These are phyloP conservation scores for Cecidostiba fungosa DNA, from an alignment of 2,888 invertebrate species.

Conservation along the genomic window DNA sequence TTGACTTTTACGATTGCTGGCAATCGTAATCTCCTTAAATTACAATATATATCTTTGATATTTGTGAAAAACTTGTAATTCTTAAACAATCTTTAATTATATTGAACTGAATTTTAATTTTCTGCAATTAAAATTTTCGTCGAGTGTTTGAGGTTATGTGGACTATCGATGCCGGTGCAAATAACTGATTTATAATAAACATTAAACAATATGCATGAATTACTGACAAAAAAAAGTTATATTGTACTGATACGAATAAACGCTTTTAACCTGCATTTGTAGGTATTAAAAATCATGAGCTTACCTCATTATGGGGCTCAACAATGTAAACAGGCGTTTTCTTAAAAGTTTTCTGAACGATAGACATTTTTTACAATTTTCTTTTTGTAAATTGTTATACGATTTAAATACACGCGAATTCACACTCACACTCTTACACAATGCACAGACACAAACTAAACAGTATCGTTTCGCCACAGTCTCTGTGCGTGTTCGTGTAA, in stretches of 20 bases:
- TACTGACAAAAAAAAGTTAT: background rate
- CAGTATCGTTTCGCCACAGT: no score
- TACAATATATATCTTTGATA: background rate
- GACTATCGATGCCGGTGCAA: background rate
- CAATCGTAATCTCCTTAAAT: background rate
- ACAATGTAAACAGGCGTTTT: constrained; percentile 89
- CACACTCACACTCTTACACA: constrained; percentile 17
- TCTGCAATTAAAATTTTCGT: background rate
- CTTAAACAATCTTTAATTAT: background rate
- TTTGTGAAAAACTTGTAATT: background rate
- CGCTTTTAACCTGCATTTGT: background rate
- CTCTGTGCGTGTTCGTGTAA: background rate
- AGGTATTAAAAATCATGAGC: constrained; percentile 16
- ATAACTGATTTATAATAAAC: background rate
- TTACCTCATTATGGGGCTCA: constrained; percentile 89
- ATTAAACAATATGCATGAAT: background rate
- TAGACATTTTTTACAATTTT: constrained; percentile 45
- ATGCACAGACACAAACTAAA: background rate
- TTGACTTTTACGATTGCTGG: background rate
- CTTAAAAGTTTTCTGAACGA: constrained; percentile 81
- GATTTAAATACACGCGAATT: constrained; percentile 40
- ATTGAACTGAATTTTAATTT: background rate
- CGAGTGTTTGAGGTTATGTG: background rate
- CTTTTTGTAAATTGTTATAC: background rate
- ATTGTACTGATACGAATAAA: background rate